Percentiles rank a stretch among this genome's conserved stretches.
phyloP scores from a whole-genome alignment of 1,140 invertebrate genomes.

The Copidosoma floridanum region DNA sequence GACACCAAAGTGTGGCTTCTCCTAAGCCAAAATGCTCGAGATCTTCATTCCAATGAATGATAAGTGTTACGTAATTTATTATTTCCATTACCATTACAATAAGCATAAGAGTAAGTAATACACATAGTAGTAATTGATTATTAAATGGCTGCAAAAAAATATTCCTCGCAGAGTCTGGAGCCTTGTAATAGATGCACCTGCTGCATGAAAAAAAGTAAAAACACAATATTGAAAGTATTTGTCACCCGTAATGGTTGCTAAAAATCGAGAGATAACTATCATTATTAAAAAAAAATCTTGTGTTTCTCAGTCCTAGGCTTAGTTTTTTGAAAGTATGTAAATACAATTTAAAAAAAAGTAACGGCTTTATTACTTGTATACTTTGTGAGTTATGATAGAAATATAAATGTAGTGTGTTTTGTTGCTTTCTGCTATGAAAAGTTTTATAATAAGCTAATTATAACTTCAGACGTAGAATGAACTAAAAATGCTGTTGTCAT shows the following conservation, averaged over 20 bases:
- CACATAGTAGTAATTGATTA: constrained; percentile 55
- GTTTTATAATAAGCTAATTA: too few relatives aligned
- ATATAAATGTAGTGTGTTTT: too few relatives aligned
- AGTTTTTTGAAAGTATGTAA: too few relatives aligned
- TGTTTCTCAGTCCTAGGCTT: too few relatives aligned
- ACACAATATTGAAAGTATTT: background rate
- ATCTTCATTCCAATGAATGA: constrained; percentile 38
- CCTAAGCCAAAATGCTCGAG: constrained; percentile 51
- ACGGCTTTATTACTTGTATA: too few relatives aligned
- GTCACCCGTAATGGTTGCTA: background rate
- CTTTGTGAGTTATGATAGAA: too few relatives aligned
- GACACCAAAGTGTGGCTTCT: constrained; percentile 61
- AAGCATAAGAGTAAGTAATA: constrained; percentile 55
- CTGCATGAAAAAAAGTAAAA: constrained; percentile 41
- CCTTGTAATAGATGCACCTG: constrained; percentile 65
- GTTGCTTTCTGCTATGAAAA: too few relatives aligned
- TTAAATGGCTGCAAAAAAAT: constrained; percentile 66
- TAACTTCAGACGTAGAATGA: too few relatives aligned
- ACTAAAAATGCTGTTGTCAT: too few relatives aligned
- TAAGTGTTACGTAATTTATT: constrained; percentile 50
- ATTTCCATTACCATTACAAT: constrained; percentile 56
- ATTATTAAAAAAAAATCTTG: too few relatives aligned
- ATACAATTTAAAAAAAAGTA: too few relatives aligned
- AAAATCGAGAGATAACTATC: too few relatives aligned
- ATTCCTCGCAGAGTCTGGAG: constrained; percentile 61